Conservation (phyloP, 64 coral and sea anemone species). For the Hydrozoanthus tunicans region DNA sequence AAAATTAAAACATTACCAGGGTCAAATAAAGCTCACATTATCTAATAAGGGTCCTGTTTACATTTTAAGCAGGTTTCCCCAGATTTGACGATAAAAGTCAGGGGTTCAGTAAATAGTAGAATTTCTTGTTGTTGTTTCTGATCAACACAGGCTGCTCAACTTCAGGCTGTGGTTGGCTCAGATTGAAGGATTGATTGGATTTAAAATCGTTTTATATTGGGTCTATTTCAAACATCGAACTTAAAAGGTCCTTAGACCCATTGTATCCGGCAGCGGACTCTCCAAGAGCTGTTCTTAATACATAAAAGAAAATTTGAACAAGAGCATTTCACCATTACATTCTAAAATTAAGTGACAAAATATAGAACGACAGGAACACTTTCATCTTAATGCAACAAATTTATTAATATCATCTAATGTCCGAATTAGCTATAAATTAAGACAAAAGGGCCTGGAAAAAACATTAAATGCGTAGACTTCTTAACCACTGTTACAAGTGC, state of each 20-base stretch:
- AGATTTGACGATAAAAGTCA: slow-evolving; percentile 21
- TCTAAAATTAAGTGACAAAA: background rate
- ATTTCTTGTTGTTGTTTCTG: slow-evolving; percentile 32
- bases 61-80: background rate
- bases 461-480: background rate
- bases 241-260: background rate
- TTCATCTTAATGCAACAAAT: slow-evolving; percentile 12
- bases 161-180: slow-evolving; percentile 23
- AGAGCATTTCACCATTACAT: too few species aligned
- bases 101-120: slow-evolving; percentile 22
- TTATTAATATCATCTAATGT: slow-evolving; percentile 5
- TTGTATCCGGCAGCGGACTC: background rate
- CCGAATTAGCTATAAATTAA: slow-evolving; percentile 15
- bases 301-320: background rate
- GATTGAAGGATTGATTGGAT: background rate
- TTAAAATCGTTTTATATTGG: background rate
- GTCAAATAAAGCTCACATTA: slow-evolving; percentile 4
- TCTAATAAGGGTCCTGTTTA: background rate
- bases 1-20: slow-evolving; percentile 7
- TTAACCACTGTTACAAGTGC: slow-evolving; percentile 11
- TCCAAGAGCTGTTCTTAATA: slow-evolving; percentile 12
- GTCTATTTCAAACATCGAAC: too few species aligned
- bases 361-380: slow-evolving; percentile 4
- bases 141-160: slow-evolving; percentile 12
- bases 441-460: background rate